Conservation (phyloP, 2,797 vertebrate genomes). For the Phataginus tetradactyla region DNA sequence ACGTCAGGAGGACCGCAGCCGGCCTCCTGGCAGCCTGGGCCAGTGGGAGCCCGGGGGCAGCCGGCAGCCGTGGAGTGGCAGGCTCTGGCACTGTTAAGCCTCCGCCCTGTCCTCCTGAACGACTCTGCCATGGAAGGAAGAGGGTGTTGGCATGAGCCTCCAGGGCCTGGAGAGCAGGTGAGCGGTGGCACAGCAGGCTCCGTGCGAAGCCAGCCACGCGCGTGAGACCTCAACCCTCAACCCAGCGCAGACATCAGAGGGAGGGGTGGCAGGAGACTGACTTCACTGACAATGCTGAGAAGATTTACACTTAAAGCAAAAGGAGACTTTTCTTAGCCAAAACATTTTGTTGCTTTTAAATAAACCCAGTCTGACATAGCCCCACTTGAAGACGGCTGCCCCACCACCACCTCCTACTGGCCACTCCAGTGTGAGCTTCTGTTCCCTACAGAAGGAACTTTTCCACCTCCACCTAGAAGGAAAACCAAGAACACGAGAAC, state of each 20-base stretch:
- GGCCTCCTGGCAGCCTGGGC: not conserved
- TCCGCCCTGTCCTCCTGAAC: not conserved
- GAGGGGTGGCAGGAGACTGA: conserved; percentile 67
- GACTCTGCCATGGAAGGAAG: not conserved
- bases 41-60: not conserved
- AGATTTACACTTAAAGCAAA: conserved; percentile 81
- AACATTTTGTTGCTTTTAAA: conserved; percentile 85
- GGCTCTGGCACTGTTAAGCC: not conserved
- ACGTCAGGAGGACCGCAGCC: conserved; percentile 42
- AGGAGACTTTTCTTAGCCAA: conserved; percentile 57
- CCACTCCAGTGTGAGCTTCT: conserved; percentile 74
- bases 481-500: conserved; percentile 75
- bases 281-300: conserved; percentile 79
- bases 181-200: conserved; percentile 68
- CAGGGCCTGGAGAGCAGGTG: conserved; percentile 1
- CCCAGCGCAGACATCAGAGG: conserved; percentile 49
- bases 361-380: conserved; percentile 79
- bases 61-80: not conserved
- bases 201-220: conserved; percentile 57
- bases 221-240: conserved; percentile 44
- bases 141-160: conserved; percentile 13
- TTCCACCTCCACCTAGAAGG: conserved; percentile 64
- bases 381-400: conserved; percentile 77
- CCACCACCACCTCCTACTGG: conserved; percentile 32
- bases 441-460: conserved; percentile 60